Evolutionary conservation across 2,113 vertebrate species (phyloP).

Genomic region (Tilapia sparmanii): DNA sequence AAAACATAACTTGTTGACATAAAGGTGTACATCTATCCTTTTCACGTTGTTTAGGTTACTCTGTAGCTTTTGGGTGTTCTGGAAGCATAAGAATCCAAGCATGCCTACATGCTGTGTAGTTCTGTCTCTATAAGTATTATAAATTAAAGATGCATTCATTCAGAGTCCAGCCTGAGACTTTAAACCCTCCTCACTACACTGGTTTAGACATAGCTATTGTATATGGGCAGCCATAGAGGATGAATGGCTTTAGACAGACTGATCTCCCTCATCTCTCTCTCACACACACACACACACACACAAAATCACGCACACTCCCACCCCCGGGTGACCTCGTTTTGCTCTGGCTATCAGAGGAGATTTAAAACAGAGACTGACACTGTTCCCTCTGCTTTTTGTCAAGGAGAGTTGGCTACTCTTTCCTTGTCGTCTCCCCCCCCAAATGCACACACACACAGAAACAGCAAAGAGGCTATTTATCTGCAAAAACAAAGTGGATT

Average conservation of each 20-base stretch:
- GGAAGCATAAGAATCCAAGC: neutral
- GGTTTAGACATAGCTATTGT: neutral
- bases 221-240: neutral
- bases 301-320: neutral
- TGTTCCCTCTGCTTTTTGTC: conserved; percentile 4
- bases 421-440: neutral
- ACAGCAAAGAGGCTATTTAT: neutral
- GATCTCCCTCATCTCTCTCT: neutral
- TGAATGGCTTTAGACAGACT: conserved; percentile 37
- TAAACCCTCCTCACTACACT: neutral
- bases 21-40: neutral
- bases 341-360: conserved; percentile 15
- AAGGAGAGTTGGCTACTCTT: neutral
- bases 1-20: neutral
- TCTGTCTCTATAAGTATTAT: neutral
- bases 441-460: neutral
- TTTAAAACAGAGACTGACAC: neutral
- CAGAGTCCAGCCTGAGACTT: neutral
- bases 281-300: neutral
- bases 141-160: neutral
- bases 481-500: neutral
- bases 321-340: conserved; percentile 38
- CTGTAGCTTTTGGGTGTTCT: neutral
- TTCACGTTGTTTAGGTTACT: neutral
- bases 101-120: neutral